phyloP scores from a whole-genome alignment of 1,140 invertebrate species.

The Aphelenchoides besseyi region DNA sequence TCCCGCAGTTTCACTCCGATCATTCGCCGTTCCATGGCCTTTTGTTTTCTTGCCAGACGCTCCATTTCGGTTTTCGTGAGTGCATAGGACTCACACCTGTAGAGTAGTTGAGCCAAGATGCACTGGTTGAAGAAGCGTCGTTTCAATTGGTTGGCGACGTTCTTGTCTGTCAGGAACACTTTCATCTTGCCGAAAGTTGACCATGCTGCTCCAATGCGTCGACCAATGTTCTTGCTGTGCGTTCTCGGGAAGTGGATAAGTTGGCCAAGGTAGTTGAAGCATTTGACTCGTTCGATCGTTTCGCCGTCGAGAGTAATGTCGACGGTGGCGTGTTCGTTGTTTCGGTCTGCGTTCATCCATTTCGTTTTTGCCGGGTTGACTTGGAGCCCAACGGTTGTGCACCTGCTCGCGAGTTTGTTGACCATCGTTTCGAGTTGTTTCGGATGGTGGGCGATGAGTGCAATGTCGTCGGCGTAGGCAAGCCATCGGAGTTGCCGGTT shows the following conservation, averaged over 20 bases:
- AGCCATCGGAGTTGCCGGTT: neutral
- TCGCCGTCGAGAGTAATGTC: neutral
- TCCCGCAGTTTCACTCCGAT: constrained; percentile 5
- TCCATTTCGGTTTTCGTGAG: constrained; percentile 16
- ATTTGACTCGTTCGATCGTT: neutral
- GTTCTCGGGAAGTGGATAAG: neutral
- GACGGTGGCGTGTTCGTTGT: neutral
- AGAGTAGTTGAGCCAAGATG: neutral
- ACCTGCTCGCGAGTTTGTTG: neutral
- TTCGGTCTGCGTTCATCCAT: neutral
- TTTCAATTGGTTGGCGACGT: neutral
- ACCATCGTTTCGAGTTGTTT: constrained; percentile 1
- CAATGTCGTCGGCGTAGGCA: constrained; percentile 22
- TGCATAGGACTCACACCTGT: constrained; percentile 10
- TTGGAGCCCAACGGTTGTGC: neutral
- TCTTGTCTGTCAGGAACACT: constrained; percentile 1
- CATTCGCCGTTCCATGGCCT: constrained; percentile 8
- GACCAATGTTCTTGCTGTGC: neutral
- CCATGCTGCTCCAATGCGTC: neutral
- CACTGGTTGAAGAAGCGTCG: constrained; percentile 7
- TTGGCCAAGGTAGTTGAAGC: neutral
- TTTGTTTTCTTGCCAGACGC: neutral
- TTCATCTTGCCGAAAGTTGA: neutral
- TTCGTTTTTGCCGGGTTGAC: constrained; percentile 16
- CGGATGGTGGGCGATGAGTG: neutral